phyloP scores from a whole-genome alignment of 2,888 invertebrate genomes.

The Pristionchus exspectatus region DNA sequence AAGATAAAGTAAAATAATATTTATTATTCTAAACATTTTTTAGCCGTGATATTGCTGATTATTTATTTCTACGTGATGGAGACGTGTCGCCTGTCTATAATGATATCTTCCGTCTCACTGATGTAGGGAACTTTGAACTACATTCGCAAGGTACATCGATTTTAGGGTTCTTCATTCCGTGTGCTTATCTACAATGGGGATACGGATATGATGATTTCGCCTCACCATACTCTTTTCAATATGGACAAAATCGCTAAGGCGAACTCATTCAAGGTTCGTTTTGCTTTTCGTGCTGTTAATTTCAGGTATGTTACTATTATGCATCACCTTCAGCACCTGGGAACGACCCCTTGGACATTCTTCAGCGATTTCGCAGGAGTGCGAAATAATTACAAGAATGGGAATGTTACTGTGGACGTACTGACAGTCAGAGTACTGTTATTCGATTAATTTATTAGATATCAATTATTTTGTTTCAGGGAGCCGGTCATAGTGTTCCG shows the following conservation, averaged over 20 bases:
- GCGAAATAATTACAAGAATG: background rate
- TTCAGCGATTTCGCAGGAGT: constrained; percentile 6
- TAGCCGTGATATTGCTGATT: background rate
- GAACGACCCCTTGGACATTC: background rate
- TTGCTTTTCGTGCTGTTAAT: background rate
- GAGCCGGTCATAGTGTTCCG: background rate
- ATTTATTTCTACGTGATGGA: background rate
- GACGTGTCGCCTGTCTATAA: background rate
- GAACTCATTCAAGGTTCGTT: background rate
- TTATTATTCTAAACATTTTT: background rate
- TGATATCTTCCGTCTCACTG: background rate
- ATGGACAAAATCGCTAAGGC: background rate
- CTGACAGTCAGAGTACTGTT: constrained; percentile 9
- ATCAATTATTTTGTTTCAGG: background rate
- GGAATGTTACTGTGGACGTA: background rate
- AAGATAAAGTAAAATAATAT: background rate
- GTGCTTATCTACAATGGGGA: constrained; percentile 7
- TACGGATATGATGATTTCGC: background rate
- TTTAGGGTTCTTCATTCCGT: background rate
- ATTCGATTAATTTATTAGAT: background rate
- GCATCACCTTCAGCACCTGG: background rate
- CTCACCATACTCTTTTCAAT: background rate
- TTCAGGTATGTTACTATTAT: background rate
- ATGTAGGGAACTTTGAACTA: background rate
- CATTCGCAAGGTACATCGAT: background rate